phyloP scores from a whole-genome alignment of 1,140 invertebrate genomes.

The Trypoxylus dichotomus region DNA sequence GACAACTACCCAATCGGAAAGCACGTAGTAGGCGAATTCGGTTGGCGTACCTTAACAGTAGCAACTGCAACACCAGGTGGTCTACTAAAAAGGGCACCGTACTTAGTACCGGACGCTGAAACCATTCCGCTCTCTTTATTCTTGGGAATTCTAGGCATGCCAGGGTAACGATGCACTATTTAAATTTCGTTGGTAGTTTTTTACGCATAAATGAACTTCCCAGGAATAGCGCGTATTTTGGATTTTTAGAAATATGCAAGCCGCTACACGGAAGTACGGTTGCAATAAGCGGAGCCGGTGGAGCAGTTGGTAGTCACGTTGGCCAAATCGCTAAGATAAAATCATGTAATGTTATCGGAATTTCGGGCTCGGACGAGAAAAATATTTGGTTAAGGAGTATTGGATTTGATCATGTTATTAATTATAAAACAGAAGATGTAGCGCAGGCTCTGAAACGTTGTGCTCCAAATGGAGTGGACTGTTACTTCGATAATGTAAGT shows the following conservation, averaged over 20 bases:
- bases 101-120: slow-evolving; percentile 54
- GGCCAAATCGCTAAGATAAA: slow-evolving; percentile 75
- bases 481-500: slow-evolving; percentile 73
- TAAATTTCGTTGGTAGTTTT: slow-evolving; percentile 34
- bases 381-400: slow-evolving; percentile 60
- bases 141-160: slow-evolving; percentile 61
- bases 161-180: slow-evolving; percentile 54
- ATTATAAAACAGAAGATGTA: slow-evolving; percentile 67
- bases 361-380: slow-evolving; percentile 69
- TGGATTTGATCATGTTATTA: slow-evolving; percentile 67
- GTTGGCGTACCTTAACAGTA: slow-evolving; percentile 61
- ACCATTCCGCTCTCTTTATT: slow-evolving; percentile 55
- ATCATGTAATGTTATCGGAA: slow-evolving; percentile 69
- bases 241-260: slow-evolving; percentile 57
- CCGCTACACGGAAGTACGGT: slow-evolving; percentile 68
- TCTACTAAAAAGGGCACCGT: slow-evolving; percentile 29
- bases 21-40: slow-evolving; percentile 57
- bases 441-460: slow-evolving; percentile 57
- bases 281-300: slow-evolving; percentile 65
- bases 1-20: slow-evolving; percentile 55
- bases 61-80: slow-evolving; percentile 35
- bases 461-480: slow-evolving; percentile 68
- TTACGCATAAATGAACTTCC: not conserved
- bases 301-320: slow-evolving; percentile 66
- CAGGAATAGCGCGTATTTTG: slow-evolving; percentile 73